phyloP scores from a whole-genome alignment of 2,797 vertebrate genomes.

The Lagorchestes hirsutus region DNA sequence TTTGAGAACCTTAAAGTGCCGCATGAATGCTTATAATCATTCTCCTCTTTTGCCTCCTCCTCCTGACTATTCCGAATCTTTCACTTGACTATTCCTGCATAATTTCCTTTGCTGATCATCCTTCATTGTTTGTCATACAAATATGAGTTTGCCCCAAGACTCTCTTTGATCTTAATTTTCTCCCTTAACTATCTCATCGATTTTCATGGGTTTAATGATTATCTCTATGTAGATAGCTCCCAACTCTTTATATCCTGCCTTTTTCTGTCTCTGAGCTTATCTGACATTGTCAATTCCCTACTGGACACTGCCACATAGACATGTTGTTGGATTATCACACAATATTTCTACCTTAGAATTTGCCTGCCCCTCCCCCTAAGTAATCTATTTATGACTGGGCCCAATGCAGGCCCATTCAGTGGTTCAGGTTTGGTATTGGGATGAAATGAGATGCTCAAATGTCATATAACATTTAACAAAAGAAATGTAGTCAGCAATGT shows the following conservation, averaged over 20 bases:
- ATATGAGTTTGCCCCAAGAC: no score
- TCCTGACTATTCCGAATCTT: no score
- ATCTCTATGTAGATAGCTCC: background rate
- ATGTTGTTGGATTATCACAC: background rate
- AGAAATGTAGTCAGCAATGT: background rate
- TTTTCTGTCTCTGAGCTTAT: background rate
- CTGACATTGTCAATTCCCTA: background rate
- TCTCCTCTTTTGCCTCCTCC: no score
- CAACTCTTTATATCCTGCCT: background rate
- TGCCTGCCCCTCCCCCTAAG: background rate
- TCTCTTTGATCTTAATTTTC: no score
- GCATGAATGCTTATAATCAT: no score
- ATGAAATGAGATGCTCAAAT: background rate
- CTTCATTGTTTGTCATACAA: no score
- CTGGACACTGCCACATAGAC: background rate
- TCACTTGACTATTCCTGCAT: no score
- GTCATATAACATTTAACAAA: background rate
- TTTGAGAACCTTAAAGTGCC: no score
- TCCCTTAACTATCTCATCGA: no score
- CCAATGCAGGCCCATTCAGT: background rate
- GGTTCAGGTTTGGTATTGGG: background rate
- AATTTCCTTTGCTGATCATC: no score
- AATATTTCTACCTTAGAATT: background rate
- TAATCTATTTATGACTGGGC: background rate
- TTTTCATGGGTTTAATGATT: no score